These are phyloP conservation scores for human (Homo sapiens) DNA, from an alignment of 2,113 vertebrate genomes.

Conservation along the genomic window DNA sequence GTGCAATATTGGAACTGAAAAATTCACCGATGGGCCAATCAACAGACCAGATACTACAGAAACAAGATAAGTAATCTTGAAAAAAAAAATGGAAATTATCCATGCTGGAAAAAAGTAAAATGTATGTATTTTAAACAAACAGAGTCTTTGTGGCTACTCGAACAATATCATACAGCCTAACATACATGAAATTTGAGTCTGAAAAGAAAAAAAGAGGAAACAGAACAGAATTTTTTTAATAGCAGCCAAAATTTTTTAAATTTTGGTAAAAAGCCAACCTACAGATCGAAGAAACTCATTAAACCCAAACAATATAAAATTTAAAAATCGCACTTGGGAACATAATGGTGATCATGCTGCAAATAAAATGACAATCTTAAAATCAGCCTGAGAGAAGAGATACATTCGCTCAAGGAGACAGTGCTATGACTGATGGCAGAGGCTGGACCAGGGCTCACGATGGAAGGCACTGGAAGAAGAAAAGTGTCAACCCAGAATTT, in stretches of 20 bases:
- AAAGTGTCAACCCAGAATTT: not conserved
- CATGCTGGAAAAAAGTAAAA: not conserved
- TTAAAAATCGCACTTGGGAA: not conserved
- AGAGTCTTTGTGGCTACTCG: not conserved
- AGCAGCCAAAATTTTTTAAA: not conserved
- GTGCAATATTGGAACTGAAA: not conserved
- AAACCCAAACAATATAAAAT: not conserved
- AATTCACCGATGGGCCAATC: not conserved
- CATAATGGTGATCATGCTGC: not conserved
- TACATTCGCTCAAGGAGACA: fast-evolving
- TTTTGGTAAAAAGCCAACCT: not conserved
- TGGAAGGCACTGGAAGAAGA: not conserved
- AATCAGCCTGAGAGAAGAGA: not conserved
- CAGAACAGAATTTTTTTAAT: no score
- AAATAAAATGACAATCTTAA: not conserved
- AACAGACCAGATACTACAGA: not conserved
- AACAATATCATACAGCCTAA: not conserved
- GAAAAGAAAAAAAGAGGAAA: not conserved
- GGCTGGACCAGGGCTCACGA: not conserved
- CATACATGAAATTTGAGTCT: not conserved
- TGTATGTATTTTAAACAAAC: not conserved
- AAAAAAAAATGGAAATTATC: not conserved
- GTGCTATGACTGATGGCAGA: not conserved
- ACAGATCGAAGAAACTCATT: not conserved
- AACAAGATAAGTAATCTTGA: not conserved